Evolutionary conservation across 2,888 invertebrate genomes (phyloP).

Genomic region (Tenthredo amoena): DNA sequence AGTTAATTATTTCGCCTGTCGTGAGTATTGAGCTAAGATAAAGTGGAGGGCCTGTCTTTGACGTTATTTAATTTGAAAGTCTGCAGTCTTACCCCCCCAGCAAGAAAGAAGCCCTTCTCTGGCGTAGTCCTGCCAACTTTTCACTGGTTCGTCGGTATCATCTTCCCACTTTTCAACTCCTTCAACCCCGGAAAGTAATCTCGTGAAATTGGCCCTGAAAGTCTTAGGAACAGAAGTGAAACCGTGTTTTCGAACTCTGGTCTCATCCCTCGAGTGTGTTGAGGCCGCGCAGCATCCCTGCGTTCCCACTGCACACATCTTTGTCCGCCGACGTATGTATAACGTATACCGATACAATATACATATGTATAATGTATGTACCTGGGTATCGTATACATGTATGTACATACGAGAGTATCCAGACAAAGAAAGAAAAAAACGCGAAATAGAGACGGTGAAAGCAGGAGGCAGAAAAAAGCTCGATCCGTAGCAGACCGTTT

Average conservation of each 20-base stretch:
- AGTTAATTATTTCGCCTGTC: not conserved
- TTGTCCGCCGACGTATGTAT: not conserved
- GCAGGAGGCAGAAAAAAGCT: not conserved
- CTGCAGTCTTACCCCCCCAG: not conserved
- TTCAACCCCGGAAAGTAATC: conserved; percentile 47
- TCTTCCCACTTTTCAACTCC: conserved; percentile 37
- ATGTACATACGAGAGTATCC: not conserved
- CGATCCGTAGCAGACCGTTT: conserved; percentile 20
- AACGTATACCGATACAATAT: not conserved
- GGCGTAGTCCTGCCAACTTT: conserved; percentile 30
- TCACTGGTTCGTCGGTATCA: not conserved
- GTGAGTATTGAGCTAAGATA: not conserved
- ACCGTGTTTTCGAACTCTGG: conserved; percentile 44
- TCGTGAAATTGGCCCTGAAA: conserved; percentile 48
- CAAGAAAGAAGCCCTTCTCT: not conserved
- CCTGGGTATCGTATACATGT: not conserved
- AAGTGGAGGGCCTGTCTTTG: not conserved
- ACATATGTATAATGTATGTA: no score
- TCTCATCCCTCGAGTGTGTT: conserved; percentile 9
- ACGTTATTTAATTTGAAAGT: conserved; percentile 20
- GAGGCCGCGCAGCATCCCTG: not conserved
- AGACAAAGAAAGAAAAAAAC: no score
- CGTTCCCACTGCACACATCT: not conserved
- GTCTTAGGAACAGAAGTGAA: conserved; percentile 39
- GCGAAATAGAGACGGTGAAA: not conserved